These are phyloP conservation scores for Tympanoctomys barrerae DNA, from an alignment of 2,797 vertebrate genomes.

Conservation along the genomic window DNA sequence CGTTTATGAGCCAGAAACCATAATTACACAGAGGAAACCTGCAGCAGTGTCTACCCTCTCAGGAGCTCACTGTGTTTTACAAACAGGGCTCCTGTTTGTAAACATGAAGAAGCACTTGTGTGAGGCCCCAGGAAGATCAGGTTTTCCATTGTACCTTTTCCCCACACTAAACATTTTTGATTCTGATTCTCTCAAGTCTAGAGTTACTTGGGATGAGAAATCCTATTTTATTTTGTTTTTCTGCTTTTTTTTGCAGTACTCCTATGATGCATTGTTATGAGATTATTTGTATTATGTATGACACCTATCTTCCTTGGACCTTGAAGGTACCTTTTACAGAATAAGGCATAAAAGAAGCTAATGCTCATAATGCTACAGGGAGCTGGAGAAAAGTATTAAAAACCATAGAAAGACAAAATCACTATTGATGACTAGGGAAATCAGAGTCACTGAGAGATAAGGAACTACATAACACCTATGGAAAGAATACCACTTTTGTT, in stretches of 20 bases:
- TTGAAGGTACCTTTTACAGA: conserved; percentile 76
- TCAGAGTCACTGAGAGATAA: conserved; percentile 68
- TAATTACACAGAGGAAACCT: conserved; percentile 39
- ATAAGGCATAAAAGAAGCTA: conserved; percentile 74
- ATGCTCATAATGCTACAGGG: conserved; percentile 72
- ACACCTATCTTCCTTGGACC: conserved; percentile 65
- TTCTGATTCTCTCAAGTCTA: background rate
- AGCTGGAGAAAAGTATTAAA: conserved; percentile 76
- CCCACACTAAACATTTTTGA: background rate
- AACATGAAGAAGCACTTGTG: background rate
- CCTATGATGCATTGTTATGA: conserved; percentile 13
- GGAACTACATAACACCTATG: background rate
- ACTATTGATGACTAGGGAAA: conserved; percentile 70
- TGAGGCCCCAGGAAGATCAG: background rate
- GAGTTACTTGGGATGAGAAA: background rate
- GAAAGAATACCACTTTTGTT: background rate
- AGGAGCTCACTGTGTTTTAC: conserved; percentile 52
- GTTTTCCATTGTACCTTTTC: background rate
- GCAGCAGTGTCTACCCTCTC: background rate
- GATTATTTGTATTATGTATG: conserved; percentile 56
- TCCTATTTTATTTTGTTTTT: background rate
- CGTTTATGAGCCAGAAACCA: conserved; percentile 61
- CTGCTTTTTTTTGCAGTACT: conserved; percentile 5
- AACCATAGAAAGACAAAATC: conserved; percentile 76
- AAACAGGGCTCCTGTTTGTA: background rate